A percentile compares a stretch with the other conserved stretches of the same genome.
Evolutionary conservation across 92 coral and sea anemone species (phyloP).

Genomic region (Porites divaricata): DNA sequence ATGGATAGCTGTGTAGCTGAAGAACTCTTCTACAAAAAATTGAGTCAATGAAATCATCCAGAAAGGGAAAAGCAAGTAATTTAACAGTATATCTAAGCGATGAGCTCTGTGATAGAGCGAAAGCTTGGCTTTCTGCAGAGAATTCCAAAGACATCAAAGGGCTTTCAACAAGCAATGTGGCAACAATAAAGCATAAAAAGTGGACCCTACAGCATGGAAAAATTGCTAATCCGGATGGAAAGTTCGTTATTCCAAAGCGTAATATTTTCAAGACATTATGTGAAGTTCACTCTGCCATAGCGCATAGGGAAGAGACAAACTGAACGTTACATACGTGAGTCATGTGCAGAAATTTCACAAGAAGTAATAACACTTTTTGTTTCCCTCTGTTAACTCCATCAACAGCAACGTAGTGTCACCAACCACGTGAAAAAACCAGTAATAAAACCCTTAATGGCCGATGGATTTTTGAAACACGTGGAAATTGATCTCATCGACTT

Average conservation of each 20-base stretch:
- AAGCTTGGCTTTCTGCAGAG: slow-evolving; percentile 9
- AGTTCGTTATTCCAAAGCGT: slow-evolving; percentile 30
- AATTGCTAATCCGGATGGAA: slow-evolving; percentile 21
- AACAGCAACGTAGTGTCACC: slow-evolving; percentile 26
- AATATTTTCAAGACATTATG: slow-evolving; percentile 19
- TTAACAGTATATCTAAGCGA: slow-evolving; percentile 23
- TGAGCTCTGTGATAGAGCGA: slow-evolving; percentile 34
- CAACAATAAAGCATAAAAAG: slow-evolving; percentile 25
- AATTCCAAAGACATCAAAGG: slow-evolving; percentile 2
- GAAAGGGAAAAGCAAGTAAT: slow-evolving; percentile 29
- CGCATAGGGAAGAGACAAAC: slow-evolving; percentile 50
- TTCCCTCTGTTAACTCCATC: slow-evolving; percentile 30
- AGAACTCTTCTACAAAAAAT: slow-evolving; percentile 41
- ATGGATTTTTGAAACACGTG: slow-evolving; percentile 36
- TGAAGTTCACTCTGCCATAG: slow-evolving; percentile 39
- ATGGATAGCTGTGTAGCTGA: slow-evolving; percentile 37
- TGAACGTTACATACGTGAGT: slow-evolving; percentile 20
- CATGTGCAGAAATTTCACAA: slow-evolving; percentile 52
- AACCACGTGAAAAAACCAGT: slow-evolving; percentile 35
- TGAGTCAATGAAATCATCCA: slow-evolving; percentile 29
- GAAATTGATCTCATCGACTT: slow-evolving; percentile 36
- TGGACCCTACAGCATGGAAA: slow-evolving; percentile 44
- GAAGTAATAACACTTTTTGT: slow-evolving; percentile 43
- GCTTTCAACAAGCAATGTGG: slow-evolving; percentile 16
- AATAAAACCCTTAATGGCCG: slow-evolving; percentile 29